These are phyloP conservation scores for Pantherophis vulpinus DNA, from an alignment of 2,797 vertebrate genomes.

Conservation along the genomic window DNA sequence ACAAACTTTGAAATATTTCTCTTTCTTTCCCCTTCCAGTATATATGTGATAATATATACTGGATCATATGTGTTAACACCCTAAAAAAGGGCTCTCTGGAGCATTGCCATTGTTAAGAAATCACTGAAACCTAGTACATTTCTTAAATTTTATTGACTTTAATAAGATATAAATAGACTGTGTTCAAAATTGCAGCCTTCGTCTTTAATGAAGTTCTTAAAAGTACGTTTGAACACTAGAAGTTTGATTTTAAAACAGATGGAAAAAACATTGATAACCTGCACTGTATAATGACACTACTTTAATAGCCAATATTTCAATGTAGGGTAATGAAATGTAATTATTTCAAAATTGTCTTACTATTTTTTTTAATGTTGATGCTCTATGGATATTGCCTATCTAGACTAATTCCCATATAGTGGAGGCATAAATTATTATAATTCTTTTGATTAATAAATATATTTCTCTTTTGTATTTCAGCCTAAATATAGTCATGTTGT, in stretches of 20 bases:
- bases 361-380: background rate
- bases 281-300: background rate
- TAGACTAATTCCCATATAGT: too few species aligned
- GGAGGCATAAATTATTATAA: too few species aligned
- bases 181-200: background rate
- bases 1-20: background rate
- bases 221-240: background rate
- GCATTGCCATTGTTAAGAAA: background rate
- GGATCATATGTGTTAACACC: background rate
- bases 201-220: background rate
- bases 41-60: background rate
- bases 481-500: too few species aligned
- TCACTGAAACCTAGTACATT: background rate
- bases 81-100: background rate
- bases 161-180: background rate
- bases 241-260: background rate
- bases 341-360: background rate
- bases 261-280: background rate
- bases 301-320: background rate
- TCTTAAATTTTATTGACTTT: background rate
- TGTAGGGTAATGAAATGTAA: background rate
- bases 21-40: background rate
- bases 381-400: background rate
- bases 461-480: too few species aligned
- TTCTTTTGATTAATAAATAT: too few species aligned